Evolutionary conservation across 1,140 invertebrate genomes (phyloP).

Genomic region (Drosophila aff.): DNA sequence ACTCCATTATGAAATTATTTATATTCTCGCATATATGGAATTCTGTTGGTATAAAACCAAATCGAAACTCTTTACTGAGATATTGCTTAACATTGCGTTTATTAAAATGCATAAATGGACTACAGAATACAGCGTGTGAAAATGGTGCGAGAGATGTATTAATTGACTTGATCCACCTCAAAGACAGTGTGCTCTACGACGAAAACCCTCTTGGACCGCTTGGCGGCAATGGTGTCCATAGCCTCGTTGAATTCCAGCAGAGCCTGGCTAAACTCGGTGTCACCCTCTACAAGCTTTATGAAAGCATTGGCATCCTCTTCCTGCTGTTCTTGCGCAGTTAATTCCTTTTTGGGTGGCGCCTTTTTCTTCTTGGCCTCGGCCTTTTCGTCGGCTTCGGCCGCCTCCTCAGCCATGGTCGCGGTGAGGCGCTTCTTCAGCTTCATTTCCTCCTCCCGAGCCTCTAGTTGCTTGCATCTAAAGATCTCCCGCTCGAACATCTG

Average conservation of each 20-base stretch:
- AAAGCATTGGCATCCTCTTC: conserved; percentile 21
- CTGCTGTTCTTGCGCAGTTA: neutral
- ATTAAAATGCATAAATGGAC: neutral
- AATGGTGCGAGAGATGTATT: neutral
- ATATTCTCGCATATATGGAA: neutral
- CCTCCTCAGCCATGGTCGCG: conserved; percentile 48
- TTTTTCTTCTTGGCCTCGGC: conserved; percentile 27
- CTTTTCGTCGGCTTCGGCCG: neutral
- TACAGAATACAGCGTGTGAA: conserved; percentile 2
- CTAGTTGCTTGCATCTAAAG: conserved; percentile 94
- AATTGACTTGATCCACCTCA: neutral
- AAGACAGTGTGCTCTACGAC: conserved; percentile 27
- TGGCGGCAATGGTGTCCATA: neutral
- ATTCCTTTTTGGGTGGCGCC: neutral
- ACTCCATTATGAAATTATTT: neutral
- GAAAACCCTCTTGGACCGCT: conserved; percentile 24
- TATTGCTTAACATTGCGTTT: neutral
- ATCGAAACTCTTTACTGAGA: too few relatives aligned
- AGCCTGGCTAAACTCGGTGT: conserved; percentile 21
- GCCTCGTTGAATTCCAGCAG: conserved; percentile 29
- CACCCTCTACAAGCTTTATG: conserved; percentile 18
- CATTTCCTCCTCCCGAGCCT: conserved; percentile 91
- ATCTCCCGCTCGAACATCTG: conserved; percentile 94
- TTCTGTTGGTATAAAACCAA: too few relatives aligned
- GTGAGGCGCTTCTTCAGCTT: conserved; percentile 86